A percentile compares a stretch with the other conserved stretches of the same genome.
Evolutionary conservation across 2,888 invertebrate genomes (phyloP).

Genomic region (Leucozona laternaria): DNA sequence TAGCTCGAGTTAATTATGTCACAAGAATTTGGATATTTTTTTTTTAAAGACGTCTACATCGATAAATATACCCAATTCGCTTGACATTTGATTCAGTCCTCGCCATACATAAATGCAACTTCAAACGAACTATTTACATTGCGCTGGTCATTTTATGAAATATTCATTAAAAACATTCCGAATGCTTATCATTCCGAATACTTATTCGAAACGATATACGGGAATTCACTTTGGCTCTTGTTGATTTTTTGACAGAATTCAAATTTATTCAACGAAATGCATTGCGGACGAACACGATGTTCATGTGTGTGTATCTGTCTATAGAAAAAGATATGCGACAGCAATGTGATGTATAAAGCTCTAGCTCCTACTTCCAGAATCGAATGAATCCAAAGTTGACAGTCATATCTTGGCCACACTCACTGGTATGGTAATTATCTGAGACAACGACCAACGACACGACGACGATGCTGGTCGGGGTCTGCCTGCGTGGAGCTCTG

Average conservation of each 20-base stretch:
- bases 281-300: constrained; percentile 26
- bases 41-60: constrained; percentile 12
- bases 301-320: background rate
- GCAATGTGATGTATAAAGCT: constrained; percentile 64
- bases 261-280: constrained; percentile 71
- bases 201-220: constrained; percentile 57
- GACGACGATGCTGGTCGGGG: background rate
- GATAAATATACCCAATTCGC: background rate
- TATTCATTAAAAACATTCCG: constrained; percentile 25
- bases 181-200: constrained; percentile 56
- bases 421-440: constrained; percentile 62
- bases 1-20: constrained; percentile 53
- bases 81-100: background rate
- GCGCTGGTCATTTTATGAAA: constrained; percentile 9
- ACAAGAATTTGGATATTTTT: constrained; percentile 45
- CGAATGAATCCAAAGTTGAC: constrained; percentile 40
- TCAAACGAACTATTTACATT: background rate
- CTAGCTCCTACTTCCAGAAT: constrained; percentile 29
- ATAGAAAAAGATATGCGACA: constrained; percentile 55
- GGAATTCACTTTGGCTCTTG: constrained; percentile 20
- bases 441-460: constrained; percentile 16
- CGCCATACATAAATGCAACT: background rate
- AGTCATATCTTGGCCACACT: constrained; percentile 30
- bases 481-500: background rate
- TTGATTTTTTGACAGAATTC: constrained; percentile 41